phyloP scores from a whole-genome alignment of 2,888 invertebrate genomes.

The Ischnura elegans region DNA sequence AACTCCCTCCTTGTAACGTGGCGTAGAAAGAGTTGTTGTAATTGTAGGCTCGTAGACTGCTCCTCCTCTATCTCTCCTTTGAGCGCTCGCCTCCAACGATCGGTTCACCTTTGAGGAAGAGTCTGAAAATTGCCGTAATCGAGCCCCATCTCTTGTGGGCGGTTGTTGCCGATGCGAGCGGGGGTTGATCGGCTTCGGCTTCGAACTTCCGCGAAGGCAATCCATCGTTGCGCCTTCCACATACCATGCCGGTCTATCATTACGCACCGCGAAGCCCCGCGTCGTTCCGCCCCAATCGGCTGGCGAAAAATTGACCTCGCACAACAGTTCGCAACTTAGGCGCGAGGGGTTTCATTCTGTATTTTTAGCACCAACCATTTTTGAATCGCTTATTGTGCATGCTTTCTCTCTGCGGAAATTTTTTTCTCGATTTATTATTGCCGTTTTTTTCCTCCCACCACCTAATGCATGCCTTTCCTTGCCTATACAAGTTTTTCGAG shows the following conservation, averaged over 20 bases:
- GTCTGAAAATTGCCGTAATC: background rate
- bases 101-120: background rate
- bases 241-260: background rate
- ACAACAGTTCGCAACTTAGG: background rate
- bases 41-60: too few relatives aligned
- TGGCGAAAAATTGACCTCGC: background rate
- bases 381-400: too few relatives aligned
- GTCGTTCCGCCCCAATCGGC: background rate
- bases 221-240: too few relatives aligned
- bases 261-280: background rate
- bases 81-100: background rate
- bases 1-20: too few relatives aligned
- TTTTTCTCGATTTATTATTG: too few relatives aligned
- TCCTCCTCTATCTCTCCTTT: background rate
- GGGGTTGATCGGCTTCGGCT: background rate
- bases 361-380: too few relatives aligned
- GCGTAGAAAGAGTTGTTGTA: too few relatives aligned
- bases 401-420: too few relatives aligned
- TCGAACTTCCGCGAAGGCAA: background rate
- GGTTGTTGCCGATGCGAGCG: too few relatives aligned
- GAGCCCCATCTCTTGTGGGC: background rate
- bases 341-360: background rate
- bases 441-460: too few relatives aligned
- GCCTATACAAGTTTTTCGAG: too few relatives aligned
- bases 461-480: too few relatives aligned